Conservation (phyloP, 2,888 invertebrate genomes). For the Parochlus steinenii region DNA sequence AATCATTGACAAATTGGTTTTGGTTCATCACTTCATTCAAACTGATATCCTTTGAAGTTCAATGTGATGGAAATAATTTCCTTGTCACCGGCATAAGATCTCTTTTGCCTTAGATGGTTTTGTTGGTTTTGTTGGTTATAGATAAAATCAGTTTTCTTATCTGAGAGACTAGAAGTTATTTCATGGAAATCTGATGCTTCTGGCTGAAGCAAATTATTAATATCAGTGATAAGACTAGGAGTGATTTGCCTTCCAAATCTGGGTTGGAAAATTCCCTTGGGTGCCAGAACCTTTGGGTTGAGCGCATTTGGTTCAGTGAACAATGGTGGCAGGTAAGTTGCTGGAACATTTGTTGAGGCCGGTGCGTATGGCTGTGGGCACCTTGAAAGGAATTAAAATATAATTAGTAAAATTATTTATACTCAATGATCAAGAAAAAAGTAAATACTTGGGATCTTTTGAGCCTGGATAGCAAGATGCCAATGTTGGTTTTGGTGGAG, state of each 20-base stretch:
- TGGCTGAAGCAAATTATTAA: constrained; percentile 9
- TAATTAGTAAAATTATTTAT: too few relatives aligned
- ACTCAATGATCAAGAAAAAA: too few relatives aligned
- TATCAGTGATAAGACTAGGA: constrained; percentile 7
- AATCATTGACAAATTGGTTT: too few relatives aligned
- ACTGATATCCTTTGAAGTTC: constrained; percentile 16
- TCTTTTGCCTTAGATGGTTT: constrained; percentile 17
- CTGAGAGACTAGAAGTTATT: constrained; percentile 18
- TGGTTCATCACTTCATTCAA: too few relatives aligned
- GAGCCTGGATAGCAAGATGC: constrained; percentile 26
- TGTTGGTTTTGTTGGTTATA: too few relatives aligned
- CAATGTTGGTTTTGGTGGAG: constrained; percentile 15
- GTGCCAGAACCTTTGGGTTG: too few relatives aligned
- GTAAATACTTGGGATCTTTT: constrained; percentile 21
- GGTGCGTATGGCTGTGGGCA: constrained; percentile 10
- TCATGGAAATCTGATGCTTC: constrained; percentile 10
- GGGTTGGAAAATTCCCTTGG: background rate
- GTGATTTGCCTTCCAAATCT: constrained; percentile 6
- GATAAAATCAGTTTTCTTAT: constrained; percentile 22
- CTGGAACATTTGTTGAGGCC: constrained; percentile 4
- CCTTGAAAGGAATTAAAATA: too few relatives aligned
- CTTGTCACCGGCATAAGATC: constrained; percentile 5
- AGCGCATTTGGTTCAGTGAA: too few relatives aligned
- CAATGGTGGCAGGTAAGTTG: constrained; percentile 15
- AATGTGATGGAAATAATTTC: constrained; percentile 16